Evolutionary conservation across 1,140 invertebrate species (phyloP).

Genomic region (Mamestra configurata): DNA sequence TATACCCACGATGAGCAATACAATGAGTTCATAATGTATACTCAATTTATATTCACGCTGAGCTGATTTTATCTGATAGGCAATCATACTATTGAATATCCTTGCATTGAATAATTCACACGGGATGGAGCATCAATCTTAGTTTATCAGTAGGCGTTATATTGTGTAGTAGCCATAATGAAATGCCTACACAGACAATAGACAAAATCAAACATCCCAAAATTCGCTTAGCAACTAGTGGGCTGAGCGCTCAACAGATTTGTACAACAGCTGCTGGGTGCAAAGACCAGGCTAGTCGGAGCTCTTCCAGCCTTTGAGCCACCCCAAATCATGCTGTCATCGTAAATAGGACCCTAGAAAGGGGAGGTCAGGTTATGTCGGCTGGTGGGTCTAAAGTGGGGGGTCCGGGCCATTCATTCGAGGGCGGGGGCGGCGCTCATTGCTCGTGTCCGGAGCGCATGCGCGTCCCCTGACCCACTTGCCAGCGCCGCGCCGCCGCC

Average conservation of each 20-base stretch:
- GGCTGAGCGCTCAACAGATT: slow-evolving; percentile 79
- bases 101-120: slow-evolving; percentile 1
- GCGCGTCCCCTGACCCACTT: slow-evolving; percentile 83
- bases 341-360: slow-evolving; percentile 60
- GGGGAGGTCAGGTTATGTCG: slow-evolving; percentile 74
- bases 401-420: slow-evolving; percentile 79
- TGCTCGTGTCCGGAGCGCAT: slow-evolving; percentile 82
- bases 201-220: slow-evolving; percentile 73
- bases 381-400: slow-evolving; percentile 67
- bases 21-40: slow-evolving; percentile 5
- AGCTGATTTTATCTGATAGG: slow-evolving; percentile 14
- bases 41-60: slow-evolving; percentile 13
- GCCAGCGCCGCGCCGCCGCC: slow-evolving; percentile 69
- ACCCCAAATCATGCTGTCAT: slow-evolving; percentile 48
- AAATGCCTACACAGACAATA: slow-evolving; percentile 63
- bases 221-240: slow-evolving; percentile 81
- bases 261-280: slow-evolving; percentile 75
- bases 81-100: slow-evolving; percentile 7
- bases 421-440: slow-evolving; percentile 82
- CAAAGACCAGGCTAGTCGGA: slow-evolving; percentile 64
- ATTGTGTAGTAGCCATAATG: slow-evolving; percentile 61
- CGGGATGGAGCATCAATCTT: slow-evolving; percentile 31
- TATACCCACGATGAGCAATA: background rate
- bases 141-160: slow-evolving; percentile 38
- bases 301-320: slow-evolving; percentile 59